phyloP scores from a whole-genome alignment of 1,140 invertebrate species.

The Aphaenogaster ashmeadi region DNA sequence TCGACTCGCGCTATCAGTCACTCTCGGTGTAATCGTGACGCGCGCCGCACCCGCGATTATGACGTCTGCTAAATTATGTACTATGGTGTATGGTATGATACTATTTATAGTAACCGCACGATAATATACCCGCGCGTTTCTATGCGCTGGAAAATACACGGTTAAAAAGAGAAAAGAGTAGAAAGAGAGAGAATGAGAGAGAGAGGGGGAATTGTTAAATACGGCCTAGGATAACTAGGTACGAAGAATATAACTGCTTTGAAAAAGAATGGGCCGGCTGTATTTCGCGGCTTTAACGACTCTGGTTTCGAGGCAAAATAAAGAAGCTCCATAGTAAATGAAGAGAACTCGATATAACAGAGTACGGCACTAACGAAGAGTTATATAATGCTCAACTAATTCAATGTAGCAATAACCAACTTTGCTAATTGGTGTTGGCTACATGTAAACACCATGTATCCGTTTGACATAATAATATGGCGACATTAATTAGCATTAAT shows the following conservation, averaged over 20 bases:
- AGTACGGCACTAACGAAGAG: slow-evolving; percentile 7
- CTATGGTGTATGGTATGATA: slow-evolving; percentile 5
- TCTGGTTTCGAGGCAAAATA: neutral
- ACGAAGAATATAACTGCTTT: neutral
- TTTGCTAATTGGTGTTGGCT: slow-evolving; percentile 16
- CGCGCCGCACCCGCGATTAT: slow-evolving; percentile 49
- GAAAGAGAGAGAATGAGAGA: neutral
- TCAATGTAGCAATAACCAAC: slow-evolving; percentile 29
- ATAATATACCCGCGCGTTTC: slow-evolving; percentile 36
- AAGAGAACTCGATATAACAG: neutral
- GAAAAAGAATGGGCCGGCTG: neutral
- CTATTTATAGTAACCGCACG: slow-evolving; percentile 52
- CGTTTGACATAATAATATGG: slow-evolving; percentile 27
- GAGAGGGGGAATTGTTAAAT: neutral
- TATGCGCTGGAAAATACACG: neutral
- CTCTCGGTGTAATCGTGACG: slow-evolving; percentile 54
- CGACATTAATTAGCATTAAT: slow-evolving; percentile 40
- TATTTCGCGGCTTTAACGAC: neutral
- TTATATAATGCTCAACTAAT: neutral
- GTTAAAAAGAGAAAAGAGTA: neutral
- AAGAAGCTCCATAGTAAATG: slow-evolving; percentile 1
- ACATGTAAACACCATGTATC: neutral
- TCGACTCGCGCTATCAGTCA: slow-evolving; percentile 47
- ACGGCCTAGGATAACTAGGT: slow-evolving; percentile 5
- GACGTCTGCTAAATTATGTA: slow-evolving; percentile 54